Evolutionary conservation across 2,113 vertebrate species (phyloP), one percentile per base, ranked within the genome.

Genomic region (Lonchura striata): DNA sequence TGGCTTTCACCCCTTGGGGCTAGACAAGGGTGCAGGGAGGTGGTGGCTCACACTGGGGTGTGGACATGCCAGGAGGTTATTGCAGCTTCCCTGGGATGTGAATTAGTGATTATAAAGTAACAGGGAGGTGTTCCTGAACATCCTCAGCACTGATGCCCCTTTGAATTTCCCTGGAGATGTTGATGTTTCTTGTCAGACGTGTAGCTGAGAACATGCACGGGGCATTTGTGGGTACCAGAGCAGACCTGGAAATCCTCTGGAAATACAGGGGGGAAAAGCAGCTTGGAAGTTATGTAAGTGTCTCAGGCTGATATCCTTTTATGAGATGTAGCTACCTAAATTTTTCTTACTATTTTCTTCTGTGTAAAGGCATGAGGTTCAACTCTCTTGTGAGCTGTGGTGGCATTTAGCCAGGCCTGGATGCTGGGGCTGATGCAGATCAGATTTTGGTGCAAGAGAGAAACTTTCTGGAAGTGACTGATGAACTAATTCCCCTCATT

Each of bases 51-150:
- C 1, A 3, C 19, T 4, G 52, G 19, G 35, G 7, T 69, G 30
- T 2, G 4, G 6, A 21, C 8, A 1, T 25, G 7, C 42, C 35
- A 16, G 80, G 2, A 35, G 8, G 11, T 14, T 24, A 1, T 3
- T 9, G 16, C 49, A 30, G 41, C 8, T 42, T 35, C 33, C 31
- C 21, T 56, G 65, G 31, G 33, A 25, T 8, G 13, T 42, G 47
- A 42, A 25, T 42, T 59, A 31, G 39, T 9, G 30, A n/a, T 50
- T 79, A 10, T 22, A 16, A 71, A 76, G 31, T 28, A 41, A 61
- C 0, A 3, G 13, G 41, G 44, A 44, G 42, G 25, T 49, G 20
- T 31, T 92, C 17, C 61, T 0, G 17, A 56, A 24, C 25, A 42
- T 57, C 41, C 59, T 65, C 42, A 47, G 37, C n/a, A 3, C 44